A percentile compares a stretch with the other conserved stretches of the same genome.
Conservation (phyloP, 2,888 invertebrate species). For the Thalpophila matura region DNA sequence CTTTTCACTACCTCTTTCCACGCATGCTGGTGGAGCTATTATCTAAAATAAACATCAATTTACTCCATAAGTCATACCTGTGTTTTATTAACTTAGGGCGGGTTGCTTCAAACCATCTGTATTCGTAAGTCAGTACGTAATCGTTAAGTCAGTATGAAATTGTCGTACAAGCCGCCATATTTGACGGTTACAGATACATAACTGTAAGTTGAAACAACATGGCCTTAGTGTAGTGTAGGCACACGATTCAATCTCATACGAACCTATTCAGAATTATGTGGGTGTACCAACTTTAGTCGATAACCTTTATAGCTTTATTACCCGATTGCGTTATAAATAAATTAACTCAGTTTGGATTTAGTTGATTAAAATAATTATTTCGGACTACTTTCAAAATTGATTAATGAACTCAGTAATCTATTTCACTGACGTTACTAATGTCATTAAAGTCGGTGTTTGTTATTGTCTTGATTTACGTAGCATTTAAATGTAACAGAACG, state of each 20-base stretch:
- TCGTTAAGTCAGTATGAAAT: too few species aligned
- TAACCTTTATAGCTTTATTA: constrained; percentile 21
- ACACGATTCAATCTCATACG: constrained; percentile 27
- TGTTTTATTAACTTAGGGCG: background rate
- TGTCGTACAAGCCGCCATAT: too few species aligned
- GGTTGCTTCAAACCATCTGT: too few species aligned
- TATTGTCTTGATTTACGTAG: constrained; percentile 11
- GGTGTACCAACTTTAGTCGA: constrained; percentile 21
- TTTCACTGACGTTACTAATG: constrained; percentile 32
- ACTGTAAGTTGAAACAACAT: too few species aligned
- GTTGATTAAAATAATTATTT: constrained; percentile 45
- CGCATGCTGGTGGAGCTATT: background rate
- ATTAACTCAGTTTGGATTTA: constrained; percentile 28
- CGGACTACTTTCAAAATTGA: constrained; percentile 35
- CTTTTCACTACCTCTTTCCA: background rate
- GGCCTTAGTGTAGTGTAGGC: too few species aligned
- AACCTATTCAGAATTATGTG: constrained; percentile 23
- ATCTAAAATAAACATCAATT: background rate
- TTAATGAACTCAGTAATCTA: constrained; percentile 43
- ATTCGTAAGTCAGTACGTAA: background rate
- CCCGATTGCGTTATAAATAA: constrained; percentile 28
- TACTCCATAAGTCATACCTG: background rate
- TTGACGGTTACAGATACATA: too few species aligned
- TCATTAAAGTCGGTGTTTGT: constrained; percentile 37
- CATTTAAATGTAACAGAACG: constrained; percentile 1